A percentile compares a stretch with the other conserved stretches of the same genome.
Conservation (phyloP, 2,797 vertebrate genomes). For the Gobionotothen gibberifrons region DNA sequence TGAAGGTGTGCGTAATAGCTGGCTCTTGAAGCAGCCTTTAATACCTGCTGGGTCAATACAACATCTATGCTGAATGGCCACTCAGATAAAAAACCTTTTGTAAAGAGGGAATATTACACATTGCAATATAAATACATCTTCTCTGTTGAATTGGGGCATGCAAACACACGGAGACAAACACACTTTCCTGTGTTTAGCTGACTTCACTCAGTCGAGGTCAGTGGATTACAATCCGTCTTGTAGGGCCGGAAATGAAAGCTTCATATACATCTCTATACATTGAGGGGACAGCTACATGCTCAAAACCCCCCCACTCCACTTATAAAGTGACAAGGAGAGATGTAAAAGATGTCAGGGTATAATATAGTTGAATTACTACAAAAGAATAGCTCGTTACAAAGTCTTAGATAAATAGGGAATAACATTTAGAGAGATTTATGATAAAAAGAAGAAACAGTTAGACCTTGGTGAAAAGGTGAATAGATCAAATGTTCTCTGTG, state of each 20-base stretch:
- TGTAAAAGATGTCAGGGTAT: slow-evolving; percentile 9
- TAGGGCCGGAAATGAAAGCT: slow-evolving; percentile 41
- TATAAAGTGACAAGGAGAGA: slow-evolving; percentile 10
- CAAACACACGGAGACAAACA: slow-evolving; percentile 14
- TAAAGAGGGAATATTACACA: slow-evolving; percentile 37
- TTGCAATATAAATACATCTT: slow-evolving; percentile 32
- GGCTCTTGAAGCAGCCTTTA: slow-evolving; percentile 22
- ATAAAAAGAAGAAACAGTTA: not conserved
- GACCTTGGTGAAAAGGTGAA: not conserved
- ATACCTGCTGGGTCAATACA: slow-evolving; percentile 30
- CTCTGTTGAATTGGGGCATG: slow-evolving; percentile 5
- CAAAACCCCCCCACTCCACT: slow-evolving; percentile 5
- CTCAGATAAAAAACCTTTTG: slow-evolving; percentile 37
- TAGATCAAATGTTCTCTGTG: slow-evolving; percentile 9
- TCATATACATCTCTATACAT: slow-evolving; percentile 36
- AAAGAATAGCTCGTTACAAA: slow-evolving; percentile 9
- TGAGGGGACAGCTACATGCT: slow-evolving; percentile 18
- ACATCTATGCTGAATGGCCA: slow-evolving; percentile 21
- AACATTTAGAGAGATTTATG: not conserved
- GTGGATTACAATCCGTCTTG: slow-evolving; percentile 43
- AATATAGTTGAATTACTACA: slow-evolving; percentile 27
- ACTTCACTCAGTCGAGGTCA: slow-evolving; percentile 42
- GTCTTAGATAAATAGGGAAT: not conserved
- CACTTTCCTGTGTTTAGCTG: slow-evolving; percentile 23
- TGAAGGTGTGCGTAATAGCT: slow-evolving; percentile 24